Percentiles rank a stretch among this genome's conserved stretches.
Evolutionary conservation across 2,113 vertebrate genomes (phyloP).

Genomic region (Gallinago paraguaiae): DNA sequence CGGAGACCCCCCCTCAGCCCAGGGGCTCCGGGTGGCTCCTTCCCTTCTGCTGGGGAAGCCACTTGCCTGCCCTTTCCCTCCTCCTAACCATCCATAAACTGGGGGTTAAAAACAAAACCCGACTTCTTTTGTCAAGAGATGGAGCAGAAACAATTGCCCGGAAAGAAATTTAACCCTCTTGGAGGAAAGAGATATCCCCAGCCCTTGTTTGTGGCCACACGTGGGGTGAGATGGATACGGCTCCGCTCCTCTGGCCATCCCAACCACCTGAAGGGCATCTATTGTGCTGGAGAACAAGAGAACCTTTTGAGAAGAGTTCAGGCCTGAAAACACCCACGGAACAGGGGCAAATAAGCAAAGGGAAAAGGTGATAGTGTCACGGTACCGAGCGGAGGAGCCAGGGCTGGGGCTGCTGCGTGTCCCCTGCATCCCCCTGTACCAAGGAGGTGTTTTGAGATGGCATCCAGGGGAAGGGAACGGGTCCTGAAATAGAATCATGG

Average conservation of each 20-base stretch:
- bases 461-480: background rate
- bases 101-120: background rate
- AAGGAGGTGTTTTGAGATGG: background rate
- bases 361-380: background rate
- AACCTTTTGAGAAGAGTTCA: background rate
- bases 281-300: slow-evolving; percentile 17
- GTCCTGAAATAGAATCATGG: background rate
- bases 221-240: background rate
- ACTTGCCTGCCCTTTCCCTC: background rate
- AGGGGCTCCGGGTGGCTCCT: background rate
- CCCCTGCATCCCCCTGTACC: background rate
- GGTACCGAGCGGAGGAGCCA: accelerated
- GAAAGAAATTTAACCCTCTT: slow-evolving; percentile 16
- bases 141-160: background rate
- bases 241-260: background rate
- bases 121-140: background rate
- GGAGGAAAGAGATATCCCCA: background rate
- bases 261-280: background rate
- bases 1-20: background rate
- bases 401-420: accelerated
- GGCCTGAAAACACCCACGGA: background rate
- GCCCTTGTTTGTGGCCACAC: background rate
- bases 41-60: background rate
- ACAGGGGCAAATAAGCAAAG: background rate
- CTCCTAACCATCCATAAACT: background rate